Percentiles rank a stretch among this genome's conserved stretches.
These are phyloP conservation scores for Cacatua alba DNA, from an alignment of 2,113 vertebrate species.

Conservation along the genomic window DNA sequence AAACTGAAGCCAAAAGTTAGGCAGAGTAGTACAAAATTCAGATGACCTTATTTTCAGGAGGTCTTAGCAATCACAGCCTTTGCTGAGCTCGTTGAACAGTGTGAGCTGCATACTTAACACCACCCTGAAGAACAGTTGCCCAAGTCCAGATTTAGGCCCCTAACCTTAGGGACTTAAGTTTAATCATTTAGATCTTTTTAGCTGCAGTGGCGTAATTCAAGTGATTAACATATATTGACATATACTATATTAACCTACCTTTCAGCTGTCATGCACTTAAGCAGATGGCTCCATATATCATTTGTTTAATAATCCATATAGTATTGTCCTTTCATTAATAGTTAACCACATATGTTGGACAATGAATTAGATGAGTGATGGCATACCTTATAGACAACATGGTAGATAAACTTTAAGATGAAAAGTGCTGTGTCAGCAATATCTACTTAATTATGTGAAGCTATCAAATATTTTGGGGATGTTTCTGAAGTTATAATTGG, in stretches of 20 bases:
- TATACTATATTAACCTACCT: constrained; percentile 12
- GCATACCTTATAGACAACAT: not conserved
- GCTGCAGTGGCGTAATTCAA: constrained; percentile 16
- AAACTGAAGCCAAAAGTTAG: not conserved
- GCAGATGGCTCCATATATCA: not conserved
- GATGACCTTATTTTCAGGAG: not conserved
- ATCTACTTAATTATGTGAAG: not conserved
- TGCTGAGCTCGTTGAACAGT: not conserved
- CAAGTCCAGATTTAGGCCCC: not conserved
- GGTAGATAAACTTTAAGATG: constrained; percentile 1
- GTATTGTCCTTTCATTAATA: constrained; percentile 28
- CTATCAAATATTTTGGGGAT: not conserved
- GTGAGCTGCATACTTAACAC: not conserved
- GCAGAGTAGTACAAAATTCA: not conserved
- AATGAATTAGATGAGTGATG: not conserved
- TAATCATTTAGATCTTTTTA: not conserved
- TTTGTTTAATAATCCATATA: constrained; percentile 42
- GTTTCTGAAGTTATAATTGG: not conserved
- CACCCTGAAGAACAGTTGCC: not conserved
- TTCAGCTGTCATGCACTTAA: constrained; percentile 1
- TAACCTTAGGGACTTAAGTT: not conserved
- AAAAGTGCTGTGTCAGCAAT: not conserved
- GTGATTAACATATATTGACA: constrained; percentile 36
- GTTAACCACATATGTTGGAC: not conserved
- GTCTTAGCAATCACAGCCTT: not conserved